phyloP scores from a whole-genome alignment of 2,113 vertebrate genomes.

The Salvelinus fontinalis region DNA sequence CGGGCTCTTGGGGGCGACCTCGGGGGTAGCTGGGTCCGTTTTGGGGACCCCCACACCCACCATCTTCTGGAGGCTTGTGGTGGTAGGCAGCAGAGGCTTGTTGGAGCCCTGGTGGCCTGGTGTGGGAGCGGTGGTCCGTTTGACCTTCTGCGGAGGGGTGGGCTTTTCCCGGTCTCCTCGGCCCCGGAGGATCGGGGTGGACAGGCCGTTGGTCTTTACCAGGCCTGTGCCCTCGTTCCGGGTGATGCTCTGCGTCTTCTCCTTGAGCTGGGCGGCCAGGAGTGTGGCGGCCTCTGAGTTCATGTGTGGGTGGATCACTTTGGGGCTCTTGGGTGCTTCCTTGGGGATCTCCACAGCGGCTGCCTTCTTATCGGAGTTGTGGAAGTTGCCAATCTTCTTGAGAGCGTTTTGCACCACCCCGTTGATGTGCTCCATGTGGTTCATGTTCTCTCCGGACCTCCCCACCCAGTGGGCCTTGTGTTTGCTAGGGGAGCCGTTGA shows the following conservation, averaged over 20 bases:
- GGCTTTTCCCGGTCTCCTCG: constrained; percentile 86
- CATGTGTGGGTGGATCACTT: constrained; percentile 83
- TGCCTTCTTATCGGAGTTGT: constrained; percentile 74
- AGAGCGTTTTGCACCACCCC: constrained; percentile 85
- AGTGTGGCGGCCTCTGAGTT: constrained; percentile 86
- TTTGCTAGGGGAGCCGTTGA: constrained; percentile 75
- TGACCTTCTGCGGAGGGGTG: constrained; percentile 93
- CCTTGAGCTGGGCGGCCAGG: constrained; percentile 91
- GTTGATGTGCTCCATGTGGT: constrained; percentile 82
- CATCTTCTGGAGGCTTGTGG: constrained; percentile 85
- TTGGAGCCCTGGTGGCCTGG: constrained; percentile 74
- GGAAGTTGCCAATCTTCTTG: constrained; percentile 82
- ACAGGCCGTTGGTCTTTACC: constrained; percentile 75
- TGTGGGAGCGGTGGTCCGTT: constrained; percentile 76
- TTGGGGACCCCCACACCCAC: constrained; percentile 60
- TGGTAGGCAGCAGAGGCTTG: constrained; percentile 82
- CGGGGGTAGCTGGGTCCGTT: constrained; percentile 65
- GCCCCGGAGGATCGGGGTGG: constrained; percentile 42
- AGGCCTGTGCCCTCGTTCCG: constrained; percentile 79
- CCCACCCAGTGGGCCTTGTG: constrained; percentile 76
- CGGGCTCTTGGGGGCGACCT: constrained; percentile 64
- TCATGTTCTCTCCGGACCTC: constrained; percentile 67
- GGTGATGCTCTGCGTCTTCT: constrained; percentile 96
- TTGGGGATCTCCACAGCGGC: constrained; percentile 68
- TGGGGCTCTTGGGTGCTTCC: constrained; percentile 82